Evolutionary conservation across 2,113 vertebrate genomes (phyloP).

Genomic region (Gopherus evgoodei): DNA sequence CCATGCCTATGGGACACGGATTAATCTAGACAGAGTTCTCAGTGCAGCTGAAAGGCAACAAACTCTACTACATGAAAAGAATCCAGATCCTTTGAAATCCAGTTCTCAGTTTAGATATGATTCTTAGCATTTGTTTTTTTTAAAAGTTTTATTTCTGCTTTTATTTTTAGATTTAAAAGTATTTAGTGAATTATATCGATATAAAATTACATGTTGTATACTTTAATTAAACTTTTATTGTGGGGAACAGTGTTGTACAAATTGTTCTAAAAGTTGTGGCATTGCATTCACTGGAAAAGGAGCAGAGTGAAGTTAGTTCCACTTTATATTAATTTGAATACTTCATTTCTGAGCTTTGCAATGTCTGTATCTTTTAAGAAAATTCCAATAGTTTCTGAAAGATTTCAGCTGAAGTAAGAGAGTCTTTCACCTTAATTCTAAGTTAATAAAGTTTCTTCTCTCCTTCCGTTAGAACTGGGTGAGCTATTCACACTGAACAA

Average conservation of each 20-base stretch:
- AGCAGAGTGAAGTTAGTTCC: background rate
- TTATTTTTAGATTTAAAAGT: constrained; percentile 37
- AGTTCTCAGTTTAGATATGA: constrained; percentile 17
- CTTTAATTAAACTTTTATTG: too few relatives aligned
- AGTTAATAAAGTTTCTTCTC: background rate
- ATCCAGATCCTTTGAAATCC: constrained; percentile 23
- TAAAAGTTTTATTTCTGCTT: constrained; percentile 35
- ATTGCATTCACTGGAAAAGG: background rate
- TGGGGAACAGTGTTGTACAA: background rate
- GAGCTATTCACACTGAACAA: background rate
- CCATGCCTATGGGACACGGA: too few relatives aligned
- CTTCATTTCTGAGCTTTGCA: background rate
- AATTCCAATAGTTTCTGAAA: background rate
- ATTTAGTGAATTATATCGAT: background rate
- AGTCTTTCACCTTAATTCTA: background rate
- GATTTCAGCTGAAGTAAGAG: background rate
- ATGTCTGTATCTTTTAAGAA: background rate
- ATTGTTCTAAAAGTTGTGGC: background rate
- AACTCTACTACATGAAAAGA: background rate
- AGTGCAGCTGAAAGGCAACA: background rate
- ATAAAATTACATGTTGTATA: background rate
- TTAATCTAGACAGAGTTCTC: background rate
- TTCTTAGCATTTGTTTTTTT: constrained; percentile 12
- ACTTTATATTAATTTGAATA: background rate
- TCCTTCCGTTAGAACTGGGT: background rate